Evolutionary conservation across 2,888 invertebrate genomes (phyloP), one percentile per base, ranked within the genome.

Genomic region (Drosophila nr. fundita): DNA sequence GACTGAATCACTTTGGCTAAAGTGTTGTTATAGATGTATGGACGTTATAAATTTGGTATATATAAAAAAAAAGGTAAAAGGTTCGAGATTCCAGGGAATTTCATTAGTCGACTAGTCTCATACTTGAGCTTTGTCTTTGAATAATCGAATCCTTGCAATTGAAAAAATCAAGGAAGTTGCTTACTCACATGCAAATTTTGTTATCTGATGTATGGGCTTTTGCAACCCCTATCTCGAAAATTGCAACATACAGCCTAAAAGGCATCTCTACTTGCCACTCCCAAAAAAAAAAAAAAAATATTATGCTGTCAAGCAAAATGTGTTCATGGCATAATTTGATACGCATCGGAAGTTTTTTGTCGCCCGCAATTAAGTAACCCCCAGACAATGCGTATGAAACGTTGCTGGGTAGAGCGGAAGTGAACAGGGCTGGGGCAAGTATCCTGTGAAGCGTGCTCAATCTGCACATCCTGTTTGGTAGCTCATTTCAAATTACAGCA

Each of bases 321-420:
- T 67, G 61, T 68, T 49, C 65, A 66, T 73, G 54, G 27, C 71
- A 80, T 77, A 77, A 85, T 87, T 65, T 74, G 85, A 85, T 85
- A 85, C 82, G 76, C 68, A 89, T 79, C 82, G 87, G 85, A 86
- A 67, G 79, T 81, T 63, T 68, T 68, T 68, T 82, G 76, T 71
- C 71, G 75, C 57, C 50, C 54, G 80, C 68, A 76, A 80, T 80
- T 78, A 76, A 80, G 80, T 15, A 34, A 76, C 36, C 60, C 49
- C 52, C 59, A 34, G 30, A 21, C 29, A 57, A 70, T 71, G 64
- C 18, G 29, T 48, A 40, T 27, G n/a, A 48, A 48, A 18, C 8
- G 36, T n/a, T 30, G n/a, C 42, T 52, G 40, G 48, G 58, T 15
- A 27, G 24, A 8, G 18, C 4, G 24, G 29, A 18, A 21, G 2